Percentiles rank a stretch among this genome's conserved stretches.
Evolutionary conservation across 2,113 vertebrate genomes (phyloP).

Genomic region (Cisticola juncidis): DNA sequence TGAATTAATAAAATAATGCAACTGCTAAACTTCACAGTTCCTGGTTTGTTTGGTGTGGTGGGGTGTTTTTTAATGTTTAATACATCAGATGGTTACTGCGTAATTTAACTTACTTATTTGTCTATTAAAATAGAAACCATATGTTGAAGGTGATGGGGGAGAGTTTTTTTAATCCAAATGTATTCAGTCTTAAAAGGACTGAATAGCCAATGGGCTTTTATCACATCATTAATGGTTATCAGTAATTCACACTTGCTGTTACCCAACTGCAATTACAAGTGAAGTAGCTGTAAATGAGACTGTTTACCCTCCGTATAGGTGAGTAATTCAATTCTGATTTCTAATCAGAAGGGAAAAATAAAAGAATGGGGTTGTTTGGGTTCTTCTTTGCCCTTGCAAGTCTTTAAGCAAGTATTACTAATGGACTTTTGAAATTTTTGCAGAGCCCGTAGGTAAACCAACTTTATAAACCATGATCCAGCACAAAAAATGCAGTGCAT

Average conservation of each 20-base stretch:
- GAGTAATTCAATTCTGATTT: background rate
- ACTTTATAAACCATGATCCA: background rate
- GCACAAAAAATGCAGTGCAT: background rate
- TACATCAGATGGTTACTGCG: background rate
- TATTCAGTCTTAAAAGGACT: background rate
- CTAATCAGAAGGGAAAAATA: background rate
- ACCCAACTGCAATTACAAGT: background rate
- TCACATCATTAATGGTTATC: background rate
- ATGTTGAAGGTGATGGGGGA: background rate
- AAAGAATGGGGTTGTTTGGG: background rate
- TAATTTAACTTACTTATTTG: background rate
- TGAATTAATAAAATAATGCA: constrained; percentile 35
- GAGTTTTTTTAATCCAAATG: background rate
- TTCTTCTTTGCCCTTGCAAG: background rate
- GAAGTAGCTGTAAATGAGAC: background rate
- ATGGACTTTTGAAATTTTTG: background rate
- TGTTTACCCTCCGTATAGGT: background rate
- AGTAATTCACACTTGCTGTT: background rate
- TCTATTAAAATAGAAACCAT: background rate
- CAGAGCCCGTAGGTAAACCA: background rate
- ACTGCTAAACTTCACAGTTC: background rate
- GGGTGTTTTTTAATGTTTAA: background rate
- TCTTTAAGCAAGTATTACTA: background rate
- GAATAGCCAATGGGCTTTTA: background rate
- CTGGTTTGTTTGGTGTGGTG: background rate